phyloP scores from a whole-genome alignment of 2,797 vertebrate genomes.

The Hyperoplus lanceolatus region DNA sequence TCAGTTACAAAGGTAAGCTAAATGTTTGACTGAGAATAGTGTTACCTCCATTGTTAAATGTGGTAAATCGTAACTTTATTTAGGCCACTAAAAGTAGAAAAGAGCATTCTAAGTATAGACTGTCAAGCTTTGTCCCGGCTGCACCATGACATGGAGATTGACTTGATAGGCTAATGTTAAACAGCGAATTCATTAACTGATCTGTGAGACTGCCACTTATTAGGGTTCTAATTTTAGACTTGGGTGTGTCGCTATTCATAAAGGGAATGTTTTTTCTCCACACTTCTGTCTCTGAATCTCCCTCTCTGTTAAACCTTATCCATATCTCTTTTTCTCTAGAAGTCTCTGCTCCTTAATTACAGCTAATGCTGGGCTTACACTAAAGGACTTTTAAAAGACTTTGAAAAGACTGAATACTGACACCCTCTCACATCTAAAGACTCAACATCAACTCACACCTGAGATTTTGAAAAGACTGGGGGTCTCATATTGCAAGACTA shows the following conservation, averaged over 20 bases:
- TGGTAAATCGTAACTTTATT: constrained; percentile 13
- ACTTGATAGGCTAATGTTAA: constrained; percentile 63
- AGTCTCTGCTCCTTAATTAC: constrained; percentile 48
- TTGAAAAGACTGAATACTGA: no score
- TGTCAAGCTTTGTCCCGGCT: constrained; percentile 29
- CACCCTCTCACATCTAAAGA: no score
- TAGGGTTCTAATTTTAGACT: constrained; percentile 75
- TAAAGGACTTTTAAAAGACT: no score
- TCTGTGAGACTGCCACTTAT: constrained; percentile 67
- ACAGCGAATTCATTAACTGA: constrained; percentile 70
- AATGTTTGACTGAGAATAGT: constrained; percentile 26
- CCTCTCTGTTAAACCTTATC: constrained; percentile 30
- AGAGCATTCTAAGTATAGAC: not conserved
- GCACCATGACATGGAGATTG: constrained; percentile 29
- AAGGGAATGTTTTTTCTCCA: constrained; percentile 47
- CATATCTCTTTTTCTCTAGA: constrained; percentile 29
- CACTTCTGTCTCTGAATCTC: constrained; percentile 12
- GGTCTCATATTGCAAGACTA: no score
- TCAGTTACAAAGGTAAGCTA: constrained; percentile 36
- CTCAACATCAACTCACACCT: no score
- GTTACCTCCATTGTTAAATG: constrained; percentile 1
- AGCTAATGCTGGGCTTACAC: not conserved
- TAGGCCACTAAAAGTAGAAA: constrained; percentile 9
- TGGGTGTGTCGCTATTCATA: constrained; percentile 47
- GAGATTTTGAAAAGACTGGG: no score